Conservation (phyloP, 2,113 vertebrate genomes). For the Amphilophus citrinellus region DNA sequence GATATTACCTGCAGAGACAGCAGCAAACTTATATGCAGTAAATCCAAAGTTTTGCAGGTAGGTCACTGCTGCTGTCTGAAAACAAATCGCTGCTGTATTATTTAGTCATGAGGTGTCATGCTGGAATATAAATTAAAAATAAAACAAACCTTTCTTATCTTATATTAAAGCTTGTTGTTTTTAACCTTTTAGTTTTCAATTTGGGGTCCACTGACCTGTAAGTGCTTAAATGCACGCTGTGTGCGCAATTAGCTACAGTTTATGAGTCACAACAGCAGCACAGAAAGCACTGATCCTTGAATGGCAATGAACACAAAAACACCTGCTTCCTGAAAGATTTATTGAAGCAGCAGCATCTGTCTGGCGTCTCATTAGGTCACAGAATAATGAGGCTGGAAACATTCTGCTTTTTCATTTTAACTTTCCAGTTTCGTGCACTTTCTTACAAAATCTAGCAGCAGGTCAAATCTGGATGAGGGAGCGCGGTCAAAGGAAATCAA, state of each 20-base stretch:
- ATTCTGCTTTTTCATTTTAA: not conserved
- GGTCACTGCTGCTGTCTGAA: not conserved
- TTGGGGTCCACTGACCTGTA: not conserved
- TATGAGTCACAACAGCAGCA: not conserved
- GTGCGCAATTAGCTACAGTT: not conserved
- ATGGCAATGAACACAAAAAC: conserved; percentile 18
- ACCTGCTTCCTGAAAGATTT: conserved; percentile 50
- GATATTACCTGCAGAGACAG: conserved; percentile 26
- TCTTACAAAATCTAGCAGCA: not conserved
- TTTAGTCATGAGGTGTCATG: not conserved
- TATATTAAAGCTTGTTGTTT: not conserved
- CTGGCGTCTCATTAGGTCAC: conserved; percentile 36
- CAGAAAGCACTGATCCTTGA: not conserved
- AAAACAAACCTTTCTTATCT: not conserved
- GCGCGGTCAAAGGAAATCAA: not conserved
- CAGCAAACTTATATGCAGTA: conserved; percentile 9
- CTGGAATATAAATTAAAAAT: not conserved
- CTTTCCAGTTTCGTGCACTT: not conserved
- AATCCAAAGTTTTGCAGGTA: conserved; percentile 26
- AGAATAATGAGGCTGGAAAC: conserved; percentile 23
- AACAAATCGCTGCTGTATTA: not conserved
- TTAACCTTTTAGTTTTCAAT: not conserved
- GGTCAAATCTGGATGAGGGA: not conserved
- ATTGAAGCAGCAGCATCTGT: conserved; percentile 24
- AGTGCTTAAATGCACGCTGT: not conserved